A percentile compares a stretch with the other conserved stretches of the same genome.
These are phyloP conservation scores for Drosophila macrospina DNA, from an alignment of 2,888 invertebrate genomes.

Conservation along the genomic window DNA sequence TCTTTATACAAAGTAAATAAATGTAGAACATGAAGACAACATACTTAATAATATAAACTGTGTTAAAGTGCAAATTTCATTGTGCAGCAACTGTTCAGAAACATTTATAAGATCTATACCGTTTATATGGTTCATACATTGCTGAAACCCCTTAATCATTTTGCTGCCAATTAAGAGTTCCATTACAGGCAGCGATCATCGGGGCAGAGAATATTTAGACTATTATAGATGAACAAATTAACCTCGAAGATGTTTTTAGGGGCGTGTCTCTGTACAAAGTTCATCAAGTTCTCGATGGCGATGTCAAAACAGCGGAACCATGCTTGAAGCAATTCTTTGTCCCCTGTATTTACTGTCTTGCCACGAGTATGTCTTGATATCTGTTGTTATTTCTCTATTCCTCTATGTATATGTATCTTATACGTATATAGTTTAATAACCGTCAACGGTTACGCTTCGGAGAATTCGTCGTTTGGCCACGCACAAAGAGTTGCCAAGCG, in stretches of 20 bases:
- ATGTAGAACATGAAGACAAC: background rate
- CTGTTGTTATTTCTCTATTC: slow-evolving; percentile 42
- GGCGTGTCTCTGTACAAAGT: slow-evolving; percentile 60
- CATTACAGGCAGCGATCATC: slow-evolving; percentile 54
- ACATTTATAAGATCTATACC: background rate
- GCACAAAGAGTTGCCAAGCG: slow-evolving; percentile 26
- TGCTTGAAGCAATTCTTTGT: slow-evolving; percentile 64
- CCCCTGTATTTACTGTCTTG: slow-evolving; percentile 3
- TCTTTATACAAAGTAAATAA: background rate
- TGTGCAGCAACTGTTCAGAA: too few species aligned
- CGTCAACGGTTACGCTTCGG: slow-evolving; percentile 78
- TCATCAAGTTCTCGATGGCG: slow-evolving; percentile 47
- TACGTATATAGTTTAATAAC: slow-evolving; percentile 74
- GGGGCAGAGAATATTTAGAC: slow-evolving; percentile 62
- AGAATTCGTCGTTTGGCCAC: slow-evolving; percentile 58
- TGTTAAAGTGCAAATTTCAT: background rate
- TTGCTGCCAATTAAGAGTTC: slow-evolving; percentile 54
- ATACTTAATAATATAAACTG: background rate
- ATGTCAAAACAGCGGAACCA: slow-evolving; percentile 74
- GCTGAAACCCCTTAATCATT: slow-evolving; percentile 9
- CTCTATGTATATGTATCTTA: slow-evolving; percentile 23
- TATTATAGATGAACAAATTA: slow-evolving; percentile 56
- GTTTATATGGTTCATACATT: background rate
- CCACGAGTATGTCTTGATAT: slow-evolving; percentile 42
- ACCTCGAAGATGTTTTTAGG: slow-evolving; percentile 48